Conservation (phyloP, 2,888 invertebrate species). For the Villa cingulata region DNA sequence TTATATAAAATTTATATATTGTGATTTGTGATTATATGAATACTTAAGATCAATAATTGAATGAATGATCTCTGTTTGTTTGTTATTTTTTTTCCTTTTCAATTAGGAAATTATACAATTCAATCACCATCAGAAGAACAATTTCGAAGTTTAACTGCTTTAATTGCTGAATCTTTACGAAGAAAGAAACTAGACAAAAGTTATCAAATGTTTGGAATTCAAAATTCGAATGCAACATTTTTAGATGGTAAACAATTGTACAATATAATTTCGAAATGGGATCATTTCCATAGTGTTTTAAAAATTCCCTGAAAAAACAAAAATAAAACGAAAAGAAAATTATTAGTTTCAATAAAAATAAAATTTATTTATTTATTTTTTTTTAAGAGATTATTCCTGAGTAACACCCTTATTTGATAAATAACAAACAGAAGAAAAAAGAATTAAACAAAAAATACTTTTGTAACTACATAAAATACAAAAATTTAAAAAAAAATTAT, state of each 20-base stretch:
- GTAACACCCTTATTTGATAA: too few relatives aligned
- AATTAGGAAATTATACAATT: conserved; percentile 23
- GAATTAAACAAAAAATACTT: too few relatives aligned
- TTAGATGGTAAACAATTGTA: conserved; percentile 19
- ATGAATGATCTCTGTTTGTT: neutral
- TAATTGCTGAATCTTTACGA: conserved; percentile 24
- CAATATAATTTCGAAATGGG: conserved; percentile 19
- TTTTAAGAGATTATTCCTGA: too few relatives aligned
- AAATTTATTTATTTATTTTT: too few relatives aligned
- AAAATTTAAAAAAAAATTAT: too few relatives aligned
- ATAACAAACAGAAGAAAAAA: too few relatives aligned
- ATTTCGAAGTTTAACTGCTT: conserved; percentile 17
- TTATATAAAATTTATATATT: too few relatives aligned
- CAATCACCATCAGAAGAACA: conserved; percentile 19
- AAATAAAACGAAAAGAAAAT: neutral
- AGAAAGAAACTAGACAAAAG: conserved; percentile 19
- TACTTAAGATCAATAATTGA: too few relatives aligned
- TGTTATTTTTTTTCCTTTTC: too few relatives aligned
- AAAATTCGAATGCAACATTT: conserved; percentile 15
- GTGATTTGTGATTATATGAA: too few relatives aligned
- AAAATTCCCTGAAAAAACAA: conserved; percentile 12
- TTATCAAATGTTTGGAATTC: conserved; percentile 17
- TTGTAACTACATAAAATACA: too few relatives aligned
- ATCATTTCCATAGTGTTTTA: conserved; percentile 18
- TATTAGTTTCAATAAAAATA: too few relatives aligned